Evolutionary conservation across 2,113 vertebrate species (phyloP), one percentile per base, ranked within the genome.

Genomic region (Manacus vitellinus): DNA sequence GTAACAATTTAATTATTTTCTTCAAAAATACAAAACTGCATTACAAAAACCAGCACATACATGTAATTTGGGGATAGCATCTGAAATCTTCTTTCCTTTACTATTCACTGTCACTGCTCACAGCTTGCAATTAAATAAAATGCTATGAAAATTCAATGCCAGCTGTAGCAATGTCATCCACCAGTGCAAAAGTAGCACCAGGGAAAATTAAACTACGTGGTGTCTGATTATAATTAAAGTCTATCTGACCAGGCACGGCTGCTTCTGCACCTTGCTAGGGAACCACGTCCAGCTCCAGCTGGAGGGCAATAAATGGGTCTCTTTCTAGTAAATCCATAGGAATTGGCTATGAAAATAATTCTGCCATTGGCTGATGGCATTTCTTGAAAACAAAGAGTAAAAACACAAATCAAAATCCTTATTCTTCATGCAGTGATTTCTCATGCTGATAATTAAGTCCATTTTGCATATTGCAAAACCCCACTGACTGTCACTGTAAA

Each of bases 381-480:
- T 75, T 86, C 82, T 94, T 62, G n/a, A 74, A 91, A 91, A 75
- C 19, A 31, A 67, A 88, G 25, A 76, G 43, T 17, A 63, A 82
- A 91, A 67, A 5, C 35, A 92, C 70, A 87, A 70, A 89, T 89
- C 68, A 88, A 94, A 86, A 72, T 17, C 56, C 37, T 65, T 30
- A 24, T n/a, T 15, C 59, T n/a, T 46, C 35, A 13, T 46, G 67
- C 31, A 47, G 85, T 63, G 82, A 92, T 71, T 89, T 88, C 95
- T 94, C 74, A 19, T 93, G 82, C 78, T 91, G 78, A 94, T 92
- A 95, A 96, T 97, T 96, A 96, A 97, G 51, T 93, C 84, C 79
- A 96, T 96, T 98, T 97, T 97, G 91, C 94, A 91, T 94, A 94
- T 92, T 95, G 95, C 93, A 92, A 98, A 97, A 95, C 94, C 95